These are phyloP conservation scores for Eupithecia abbreviata DNA, from an alignment of 2,888 invertebrate genomes.

Conservation along the genomic window DNA sequence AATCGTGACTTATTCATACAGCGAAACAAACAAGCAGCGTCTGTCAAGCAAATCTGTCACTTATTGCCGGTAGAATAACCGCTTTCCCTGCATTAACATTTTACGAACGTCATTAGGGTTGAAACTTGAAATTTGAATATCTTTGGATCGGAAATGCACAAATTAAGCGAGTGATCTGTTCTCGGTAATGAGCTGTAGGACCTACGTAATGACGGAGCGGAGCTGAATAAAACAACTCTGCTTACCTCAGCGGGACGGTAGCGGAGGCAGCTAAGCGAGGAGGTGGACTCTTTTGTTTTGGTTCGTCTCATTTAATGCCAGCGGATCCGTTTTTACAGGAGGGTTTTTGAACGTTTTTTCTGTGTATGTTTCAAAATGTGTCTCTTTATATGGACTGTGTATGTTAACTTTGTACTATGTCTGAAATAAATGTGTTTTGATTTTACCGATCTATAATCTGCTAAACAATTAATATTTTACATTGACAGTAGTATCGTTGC, in stretches of 20 bases:
- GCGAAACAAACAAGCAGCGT: constrained; percentile 73
- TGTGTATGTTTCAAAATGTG: too few relatives aligned
- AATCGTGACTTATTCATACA: constrained; percentile 81
- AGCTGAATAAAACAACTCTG: constrained; percentile 78
- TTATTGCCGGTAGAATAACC: constrained; percentile 73
- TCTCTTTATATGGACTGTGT: too few relatives aligned
- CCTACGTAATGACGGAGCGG: constrained; percentile 75
- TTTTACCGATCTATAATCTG: too few relatives aligned
- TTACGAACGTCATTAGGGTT: constrained; percentile 81
- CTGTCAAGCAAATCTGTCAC: constrained; percentile 84
- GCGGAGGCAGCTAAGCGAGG: constrained; percentile 55
- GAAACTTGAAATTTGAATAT: constrained; percentile 84
- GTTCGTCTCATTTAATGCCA: not conserved
- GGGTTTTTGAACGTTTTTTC: too few relatives aligned
- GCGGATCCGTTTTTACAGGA: too few relatives aligned
- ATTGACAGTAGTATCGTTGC: too few relatives aligned
- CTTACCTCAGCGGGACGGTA: constrained; percentile 73
- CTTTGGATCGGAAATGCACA: constrained; percentile 83
- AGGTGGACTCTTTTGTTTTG: constrained; percentile 51
- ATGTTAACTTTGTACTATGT: too few relatives aligned
- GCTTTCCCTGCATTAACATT: constrained; percentile 82
- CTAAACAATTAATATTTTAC: too few relatives aligned
- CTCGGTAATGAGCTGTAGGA: constrained; percentile 80
- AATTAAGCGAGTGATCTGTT: constrained; percentile 83
- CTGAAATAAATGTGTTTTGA: too few relatives aligned